Conservation (phyloP, 2,888 invertebrate species). For the Ypsolopha sequella region DNA sequence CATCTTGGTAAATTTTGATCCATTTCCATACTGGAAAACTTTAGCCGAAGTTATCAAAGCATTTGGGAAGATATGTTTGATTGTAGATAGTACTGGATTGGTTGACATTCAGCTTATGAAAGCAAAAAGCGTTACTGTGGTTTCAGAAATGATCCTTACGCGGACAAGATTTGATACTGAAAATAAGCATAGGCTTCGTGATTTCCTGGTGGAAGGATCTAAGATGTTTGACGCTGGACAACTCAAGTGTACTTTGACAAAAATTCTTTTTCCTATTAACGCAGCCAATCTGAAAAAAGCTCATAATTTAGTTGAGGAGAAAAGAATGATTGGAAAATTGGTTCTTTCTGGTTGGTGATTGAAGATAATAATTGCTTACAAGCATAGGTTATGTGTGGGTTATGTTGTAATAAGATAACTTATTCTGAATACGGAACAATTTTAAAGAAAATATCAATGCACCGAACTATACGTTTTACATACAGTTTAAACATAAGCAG, state of each 20-base stretch:
- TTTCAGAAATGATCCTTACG: constrained; percentile 47
- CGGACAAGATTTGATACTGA: constrained; percentile 48
- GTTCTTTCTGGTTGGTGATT: constrained; percentile 30
- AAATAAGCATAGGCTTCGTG: constrained; percentile 39
- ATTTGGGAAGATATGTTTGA: constrained; percentile 48
- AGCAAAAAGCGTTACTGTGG: constrained; percentile 50
- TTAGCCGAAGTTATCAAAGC: constrained; percentile 45
- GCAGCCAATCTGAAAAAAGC: constrained; percentile 47
- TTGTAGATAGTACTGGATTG: constrained; percentile 46
- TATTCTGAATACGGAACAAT: too few relatives aligned
- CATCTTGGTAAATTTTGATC: constrained; percentile 52
- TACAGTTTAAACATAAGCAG: too few relatives aligned
- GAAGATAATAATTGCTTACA: too few relatives aligned
- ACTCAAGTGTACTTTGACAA: constrained; percentile 40
- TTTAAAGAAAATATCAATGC: too few relatives aligned
- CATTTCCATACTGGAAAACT: constrained; percentile 52
- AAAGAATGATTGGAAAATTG: constrained; percentile 44
- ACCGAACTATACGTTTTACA: too few relatives aligned
- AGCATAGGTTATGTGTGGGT: too few relatives aligned
- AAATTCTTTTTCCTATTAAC: constrained; percentile 46
- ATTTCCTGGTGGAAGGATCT: constrained; percentile 37
- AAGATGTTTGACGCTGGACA: constrained; percentile 40
- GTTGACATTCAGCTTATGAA: constrained; percentile 41
- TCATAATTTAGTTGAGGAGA: constrained; percentile 41
- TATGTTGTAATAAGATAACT: too few relatives aligned